phyloP scores from a whole-genome alignment of 2,797 vertebrate genomes.

The Acrossocheilus wenchowensis region DNA sequence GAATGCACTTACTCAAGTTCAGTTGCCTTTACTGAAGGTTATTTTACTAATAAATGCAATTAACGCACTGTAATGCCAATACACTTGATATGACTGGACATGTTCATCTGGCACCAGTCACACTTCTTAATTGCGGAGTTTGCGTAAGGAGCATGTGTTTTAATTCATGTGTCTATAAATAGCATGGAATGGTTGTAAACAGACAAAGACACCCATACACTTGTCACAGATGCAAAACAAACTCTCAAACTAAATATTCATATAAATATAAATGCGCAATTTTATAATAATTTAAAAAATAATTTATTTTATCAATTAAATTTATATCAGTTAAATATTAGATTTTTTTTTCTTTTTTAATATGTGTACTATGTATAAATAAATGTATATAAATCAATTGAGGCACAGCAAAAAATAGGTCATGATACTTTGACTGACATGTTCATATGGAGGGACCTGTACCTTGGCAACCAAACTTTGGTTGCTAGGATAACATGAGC shows the following conservation, averaged over 20 bases:
- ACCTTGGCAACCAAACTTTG: conserved; percentile 81
- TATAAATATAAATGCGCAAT: conserved; percentile 46
- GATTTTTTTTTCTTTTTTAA: not conserved
- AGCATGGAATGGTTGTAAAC: conserved; percentile 65
- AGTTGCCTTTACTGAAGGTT: not conserved
- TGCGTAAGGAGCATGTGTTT: conserved; percentile 37
- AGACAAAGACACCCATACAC: conserved; percentile 59
- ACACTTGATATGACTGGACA: not conserved
- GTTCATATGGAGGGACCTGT: conserved; percentile 85
- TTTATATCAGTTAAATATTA: not conserved
- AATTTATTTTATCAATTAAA: not conserved
- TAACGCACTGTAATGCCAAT: not conserved
- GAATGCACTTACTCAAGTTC: conserved; percentile 48
- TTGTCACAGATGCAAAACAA: conserved; percentile 50
- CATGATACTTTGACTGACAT: conserved; percentile 79
- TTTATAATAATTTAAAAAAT: not conserved
- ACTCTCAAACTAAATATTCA: conserved; percentile 3
- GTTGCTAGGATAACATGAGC: conserved; percentile 90
- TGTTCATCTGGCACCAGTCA: conserved; percentile 7
- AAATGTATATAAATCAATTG: not conserved
- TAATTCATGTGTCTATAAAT: conserved; percentile 61
- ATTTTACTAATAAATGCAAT: not conserved
- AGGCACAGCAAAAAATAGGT: conserved; percentile 41
- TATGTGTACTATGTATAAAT: not conserved
- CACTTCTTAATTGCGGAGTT: not conserved